Evolutionary conservation across 2,113 vertebrate species (phyloP).

Genomic region (Onychorhynchus coronatus): DNA sequence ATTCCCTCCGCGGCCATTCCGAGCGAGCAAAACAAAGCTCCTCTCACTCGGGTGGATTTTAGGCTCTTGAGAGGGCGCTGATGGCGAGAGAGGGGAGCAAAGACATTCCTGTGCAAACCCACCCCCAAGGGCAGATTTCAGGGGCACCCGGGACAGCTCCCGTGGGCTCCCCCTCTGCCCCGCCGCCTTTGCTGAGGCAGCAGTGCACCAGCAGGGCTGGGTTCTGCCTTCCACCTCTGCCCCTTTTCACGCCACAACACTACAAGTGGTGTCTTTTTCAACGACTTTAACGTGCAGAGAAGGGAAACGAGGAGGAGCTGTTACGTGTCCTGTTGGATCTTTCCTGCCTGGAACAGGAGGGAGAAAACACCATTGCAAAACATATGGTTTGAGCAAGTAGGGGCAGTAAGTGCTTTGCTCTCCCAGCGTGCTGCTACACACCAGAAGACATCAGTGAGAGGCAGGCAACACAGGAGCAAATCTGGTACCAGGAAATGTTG

Average conservation of each 20-base stretch:
- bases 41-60: fast-evolving
- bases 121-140: not conserved
- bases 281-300: not conserved
- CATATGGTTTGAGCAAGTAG: slow-evolving; percentile 13
- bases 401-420: not conserved
- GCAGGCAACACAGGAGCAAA: not conserved
- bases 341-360: not conserved
- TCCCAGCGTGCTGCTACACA: not conserved
- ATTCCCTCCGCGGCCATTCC: not conserved
- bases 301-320: not conserved
- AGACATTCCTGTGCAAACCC: not conserved
- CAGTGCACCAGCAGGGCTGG: fast-evolving
- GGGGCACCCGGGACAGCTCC: fast-evolving
- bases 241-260: not conserved
- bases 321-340: not conserved
- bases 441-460: slow-evolving; percentile 6
- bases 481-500: slow-evolving; percentile 34
- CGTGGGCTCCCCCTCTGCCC: not conserved
- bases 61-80: not conserved
- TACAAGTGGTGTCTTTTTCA: not conserved
- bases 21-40: not conserved
- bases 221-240: not conserved
- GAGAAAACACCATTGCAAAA: slow-evolving; percentile 10
- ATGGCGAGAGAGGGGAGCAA: fast-evolving
- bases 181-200: fast-evolving